Conservation (phyloP, 2,888 invertebrate species). For the Cephus sareptanus region DNA sequence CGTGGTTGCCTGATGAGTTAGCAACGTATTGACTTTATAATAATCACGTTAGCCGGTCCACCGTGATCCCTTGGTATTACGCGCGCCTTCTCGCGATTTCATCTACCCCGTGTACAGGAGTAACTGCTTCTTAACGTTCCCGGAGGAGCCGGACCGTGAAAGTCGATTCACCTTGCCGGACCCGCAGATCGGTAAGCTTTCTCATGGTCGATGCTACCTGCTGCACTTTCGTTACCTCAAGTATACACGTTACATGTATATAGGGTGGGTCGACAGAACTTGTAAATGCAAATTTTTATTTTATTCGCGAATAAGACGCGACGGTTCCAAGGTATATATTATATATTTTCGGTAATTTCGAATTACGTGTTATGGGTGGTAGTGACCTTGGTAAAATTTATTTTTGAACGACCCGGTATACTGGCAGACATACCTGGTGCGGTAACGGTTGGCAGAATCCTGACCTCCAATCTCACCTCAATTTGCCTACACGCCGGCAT, state of each 20-base stretch:
- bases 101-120: slow-evolving; percentile 47
- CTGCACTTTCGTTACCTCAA: too few relatives aligned
- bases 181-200: not conserved
- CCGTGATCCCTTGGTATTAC: slow-evolving; percentile 53
- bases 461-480: slow-evolving; percentile 66
- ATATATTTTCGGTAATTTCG: too few relatives aligned
- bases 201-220: too few relatives aligned
- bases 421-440: slow-evolving; percentile 33
- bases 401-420: slow-evolving; percentile 47
- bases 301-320: too few relatives aligned
- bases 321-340: too few relatives aligned
- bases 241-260: too few relatives aligned
- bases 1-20: slow-evolving; percentile 65
- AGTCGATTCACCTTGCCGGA: not conserved
- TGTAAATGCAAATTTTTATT: too few relatives aligned
- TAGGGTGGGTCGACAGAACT: too few relatives aligned
- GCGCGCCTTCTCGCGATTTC: slow-evolving; percentile 50
- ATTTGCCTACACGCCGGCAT: slow-evolving; percentile 64
- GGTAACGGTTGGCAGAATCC: slow-evolving; percentile 57
- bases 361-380: too few relatives aligned
- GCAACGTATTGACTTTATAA: slow-evolving; percentile 67
- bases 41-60: slow-evolving; percentile 64
- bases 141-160: too few relatives aligned
- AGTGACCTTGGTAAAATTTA: too few relatives aligned
- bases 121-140: too few relatives aligned